These are phyloP conservation scores for Ichneumoninae sp. DNA, from an alignment of 2,888 invertebrate species.

Conservation along the genomic window DNA sequence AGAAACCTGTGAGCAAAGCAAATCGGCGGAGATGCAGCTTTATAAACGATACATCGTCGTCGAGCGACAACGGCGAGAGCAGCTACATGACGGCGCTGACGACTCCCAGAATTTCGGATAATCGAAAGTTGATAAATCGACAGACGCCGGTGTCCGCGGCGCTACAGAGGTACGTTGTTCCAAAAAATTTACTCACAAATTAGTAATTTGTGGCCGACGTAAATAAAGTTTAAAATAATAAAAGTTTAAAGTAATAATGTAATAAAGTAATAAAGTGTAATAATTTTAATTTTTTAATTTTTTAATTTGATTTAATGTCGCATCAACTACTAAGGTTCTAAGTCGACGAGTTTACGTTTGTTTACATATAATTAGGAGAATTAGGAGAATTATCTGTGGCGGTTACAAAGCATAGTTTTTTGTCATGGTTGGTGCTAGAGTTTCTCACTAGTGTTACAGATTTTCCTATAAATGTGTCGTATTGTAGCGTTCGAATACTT, in stretches of 20 bases:
- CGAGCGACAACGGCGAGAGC: constrained; percentile 75
- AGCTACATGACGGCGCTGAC: constrained; percentile 81
- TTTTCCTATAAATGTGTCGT: too few species aligned
- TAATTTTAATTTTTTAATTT: not conserved
- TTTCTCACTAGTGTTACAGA: too few species aligned
- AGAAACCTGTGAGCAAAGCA: constrained; percentile 58
- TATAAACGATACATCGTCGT: constrained; percentile 76
- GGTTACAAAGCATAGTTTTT: too few species aligned
- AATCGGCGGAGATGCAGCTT: constrained; percentile 73
- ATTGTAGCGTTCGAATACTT: not conserved
- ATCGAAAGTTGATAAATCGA: constrained; percentile 42
- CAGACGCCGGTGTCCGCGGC: constrained; percentile 48
- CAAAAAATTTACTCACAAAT: not conserved
- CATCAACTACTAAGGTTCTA: too few species aligned
- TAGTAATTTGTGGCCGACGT: constrained; percentile 18
- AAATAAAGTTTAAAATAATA: not conserved
- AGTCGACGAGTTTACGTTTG: too few species aligned
- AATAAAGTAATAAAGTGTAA: not conserved
- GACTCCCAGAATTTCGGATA: constrained; percentile 69
- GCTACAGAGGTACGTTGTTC: constrained; percentile 64
- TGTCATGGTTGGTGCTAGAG: too few species aligned
- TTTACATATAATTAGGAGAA: too few species aligned
- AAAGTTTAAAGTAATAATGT: too few species aligned
- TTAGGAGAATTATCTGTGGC: too few species aligned
- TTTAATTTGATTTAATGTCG: constrained; percentile 9